These are phyloP conservation scores for Limanda limanda DNA, from an alignment of 2,113 vertebrate genomes.

Conservation along the genomic window DNA sequence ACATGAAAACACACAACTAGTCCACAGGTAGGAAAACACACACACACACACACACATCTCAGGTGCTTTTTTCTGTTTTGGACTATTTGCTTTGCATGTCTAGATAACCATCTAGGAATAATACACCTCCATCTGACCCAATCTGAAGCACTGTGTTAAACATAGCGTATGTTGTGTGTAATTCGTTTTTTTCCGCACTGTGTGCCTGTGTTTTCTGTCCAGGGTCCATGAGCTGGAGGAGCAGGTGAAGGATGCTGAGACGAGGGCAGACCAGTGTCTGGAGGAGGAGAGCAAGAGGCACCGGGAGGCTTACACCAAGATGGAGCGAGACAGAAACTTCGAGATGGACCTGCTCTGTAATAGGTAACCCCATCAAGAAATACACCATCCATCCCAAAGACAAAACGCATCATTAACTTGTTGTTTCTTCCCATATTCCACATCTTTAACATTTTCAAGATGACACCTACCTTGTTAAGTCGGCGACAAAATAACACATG, in stretches of 20 bases:
- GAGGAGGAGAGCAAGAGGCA: slow-evolving; percentile 92
- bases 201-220: slow-evolving; percentile 19
- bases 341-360: slow-evolving; percentile 91
- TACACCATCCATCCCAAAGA: background rate
- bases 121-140: background rate
- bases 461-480: too few species aligned
- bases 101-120: background rate
- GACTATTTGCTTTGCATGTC: too few species aligned
- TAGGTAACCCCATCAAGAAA: slow-evolving; percentile 74
- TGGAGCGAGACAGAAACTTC: slow-evolving; percentile 88
- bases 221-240: slow-evolving; percentile 98
- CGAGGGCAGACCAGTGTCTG: slow-evolving; percentile 88
- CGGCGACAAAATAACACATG: too few species aligned
- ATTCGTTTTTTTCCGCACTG: background rate
- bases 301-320: slow-evolving; percentile 88
- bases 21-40: slow-evolving; percentile 87
- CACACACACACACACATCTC: background rate
- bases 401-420: background rate
- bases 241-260: slow-evolving; percentile 94
- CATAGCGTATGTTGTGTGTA: too few species aligned
- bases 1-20: slow-evolving; percentile 95
- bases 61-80: too few species aligned
- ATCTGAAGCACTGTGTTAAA: background rate
- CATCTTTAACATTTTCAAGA: too few species aligned
- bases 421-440: too few species aligned